A percentile compares a stretch with the other conserved stretches of the same genome.
These are phyloP conservation scores for Rattus norvegicus DNA, from an alignment of 2,113 vertebrate species.

Conservation along the genomic window GRCr8 NC_086021.1:178873001-178873500, in stretches of 20 bases:
- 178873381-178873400: background rate
- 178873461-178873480: conserved; percentile 56
- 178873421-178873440: background rate
- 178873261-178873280: conserved; percentile 5
- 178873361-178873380: background rate
- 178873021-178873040: background rate
- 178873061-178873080: background rate
- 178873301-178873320: conserved; percentile 54
- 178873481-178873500: conserved; percentile 28
- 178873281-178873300: conserved; percentile 64
- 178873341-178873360: background rate
- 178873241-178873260: background rate
- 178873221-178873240: conserved; percentile 78
- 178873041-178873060: background rate
- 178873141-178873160: conserved; percentile 80
- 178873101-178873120: conserved; percentile 65
- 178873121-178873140: conserved; percentile 80
- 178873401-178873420: background rate
- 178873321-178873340: background rate
- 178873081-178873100: no score
- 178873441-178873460: background rate
- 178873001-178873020: conserved; percentile 42
- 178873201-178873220: conserved; percentile 82
- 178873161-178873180: conserved; percentile 85
- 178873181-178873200: conserved; percentile 84